Base-by-base conservation (phyloP, 2,797 vertebrate species). In the Aeoliscus strigatus region DNA sequence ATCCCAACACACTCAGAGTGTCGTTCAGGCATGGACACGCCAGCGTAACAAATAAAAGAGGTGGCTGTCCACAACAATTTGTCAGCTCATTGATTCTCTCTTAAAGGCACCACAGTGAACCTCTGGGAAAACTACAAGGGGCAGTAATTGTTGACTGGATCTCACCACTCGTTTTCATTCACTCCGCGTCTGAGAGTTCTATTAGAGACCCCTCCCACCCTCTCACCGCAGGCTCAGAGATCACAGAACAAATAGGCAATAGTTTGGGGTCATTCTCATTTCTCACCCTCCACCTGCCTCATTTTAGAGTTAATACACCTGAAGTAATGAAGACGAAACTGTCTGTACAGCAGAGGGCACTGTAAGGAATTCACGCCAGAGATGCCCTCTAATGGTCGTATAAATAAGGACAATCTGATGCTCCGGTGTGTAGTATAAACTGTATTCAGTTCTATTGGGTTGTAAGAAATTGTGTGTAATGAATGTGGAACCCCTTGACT, bases 41-140 rank as follows among this genome's bases (percentile, higher is more conserved):
- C 73, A 77, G 60, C 40, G 45, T 70, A 73, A 73, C 70, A 66
- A 81, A 79, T 75, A 80, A 80, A 83, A 75, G 60, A 56, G 70
- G 66, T 54, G 67, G 73, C 81, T 85, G 82, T 85, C 85, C 67
- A 74, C 76, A 78, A 74, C 73, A 75, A 82, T 87, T 80, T 86
- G 82, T 85, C 85, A 81, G 77, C 58, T 75, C 81, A 86, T 86
- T 80, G 83, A 87, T 87, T 83, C 69, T 62, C 72, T 65, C 70
- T 83, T 82, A 78, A 84, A 86, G 51, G 67, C 59, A 65, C 70
- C 62, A 67, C 70, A 84, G 70, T 46, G 58, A 59, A 70, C 75
- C 80, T 75, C 58, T 73, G 79, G 79, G 82, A 75, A 77, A 82
- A 83, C 75, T 73, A 67, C 70, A 63, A 68, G 68, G 60, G 55